Base-by-base conservation (phyloP, 2,888 invertebrate species). In the Molorchus minor region DNA sequence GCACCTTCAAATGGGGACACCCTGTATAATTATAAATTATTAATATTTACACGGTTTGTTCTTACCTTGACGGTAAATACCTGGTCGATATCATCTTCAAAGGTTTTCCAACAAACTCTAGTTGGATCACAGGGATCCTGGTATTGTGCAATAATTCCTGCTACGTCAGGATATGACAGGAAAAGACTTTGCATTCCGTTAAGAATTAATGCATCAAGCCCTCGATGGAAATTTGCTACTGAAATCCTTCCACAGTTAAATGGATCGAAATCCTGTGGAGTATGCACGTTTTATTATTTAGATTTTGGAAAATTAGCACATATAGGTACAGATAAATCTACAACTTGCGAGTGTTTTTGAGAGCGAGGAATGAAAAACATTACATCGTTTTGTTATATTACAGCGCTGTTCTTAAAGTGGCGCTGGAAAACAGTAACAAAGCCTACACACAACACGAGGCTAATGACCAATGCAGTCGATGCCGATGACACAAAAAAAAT, bases 41-140 rank as follows among this genome's bases (percentile, higher is more conserved):
- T 25, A 5, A 25, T 25, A 5, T 25, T 5, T 25, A 25, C 25
- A 38, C 19, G 36, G 12, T 20, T 33, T 44, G 16, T 19, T 40
- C 44, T 25, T 70, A 79, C 79, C 67, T 79, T 79, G 2, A 74
- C 72, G 0, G 79, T 80, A 65, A 80, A 81, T 2, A 80, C 91
- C 74, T 88, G 87, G 73, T 93, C 89, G 65, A 92, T 86, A 76
- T 92, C 92, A 71, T 90, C 88, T 72, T 88, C 89, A 76, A 93
- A 93, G 16, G 87, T 87, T 57, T 86, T 84, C 92, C 92, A 93
- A 76, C 89, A 88, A 38, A 91, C 83, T 51, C 87, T 84, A 52
- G 85, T 82, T 0, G 80, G 79, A 77, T 92, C 91, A 68, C 87
- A 84, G n/a, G 89, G 88, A 81, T 92, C 90, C 59, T 84, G 77